phyloP scores from a whole-genome alignment of 2,797 vertebrate species.

The Thunnus albacares region DNA sequence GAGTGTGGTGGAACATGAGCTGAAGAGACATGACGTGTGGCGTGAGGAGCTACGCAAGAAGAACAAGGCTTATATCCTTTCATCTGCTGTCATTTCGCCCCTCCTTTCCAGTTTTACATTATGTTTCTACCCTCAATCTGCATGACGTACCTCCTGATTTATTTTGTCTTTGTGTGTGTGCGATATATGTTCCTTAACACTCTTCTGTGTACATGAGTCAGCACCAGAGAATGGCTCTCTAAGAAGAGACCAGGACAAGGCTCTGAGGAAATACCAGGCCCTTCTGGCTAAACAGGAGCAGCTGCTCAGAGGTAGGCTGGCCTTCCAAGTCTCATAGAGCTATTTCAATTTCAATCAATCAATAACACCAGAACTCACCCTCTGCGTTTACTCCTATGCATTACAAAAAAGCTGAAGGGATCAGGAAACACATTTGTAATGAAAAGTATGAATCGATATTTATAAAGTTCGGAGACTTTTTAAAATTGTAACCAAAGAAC shows the following conservation, averaged over 20 bases:
- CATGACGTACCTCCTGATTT: background rate
- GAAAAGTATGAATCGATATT: background rate
- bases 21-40: conserved; percentile 97
- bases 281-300: conserved; percentile 96
- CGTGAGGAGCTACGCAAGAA: conserved; percentile 97
- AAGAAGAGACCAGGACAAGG: conserved; percentile 96
- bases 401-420: no score
- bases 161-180: background rate
- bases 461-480: background rate
- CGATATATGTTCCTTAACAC: conserved; percentile 52
- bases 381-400: background rate
- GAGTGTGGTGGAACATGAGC: conserved; percentile 96
- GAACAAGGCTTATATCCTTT: conserved; percentile 98
- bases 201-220: conserved; percentile 87
- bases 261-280: conserved; percentile 94
- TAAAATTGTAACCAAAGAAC: background rate
- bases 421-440: background rate
- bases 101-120: background rate
- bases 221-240: conserved; percentile 93
- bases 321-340: background rate
- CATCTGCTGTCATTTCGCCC: background rate
- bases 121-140: background rate
- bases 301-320: conserved; percentile 92
- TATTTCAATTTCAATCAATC: no score
- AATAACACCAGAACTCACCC: background rate